Conservation (phyloP, 2,888 invertebrate species). For the Leptopterna dolabrata region DNA sequence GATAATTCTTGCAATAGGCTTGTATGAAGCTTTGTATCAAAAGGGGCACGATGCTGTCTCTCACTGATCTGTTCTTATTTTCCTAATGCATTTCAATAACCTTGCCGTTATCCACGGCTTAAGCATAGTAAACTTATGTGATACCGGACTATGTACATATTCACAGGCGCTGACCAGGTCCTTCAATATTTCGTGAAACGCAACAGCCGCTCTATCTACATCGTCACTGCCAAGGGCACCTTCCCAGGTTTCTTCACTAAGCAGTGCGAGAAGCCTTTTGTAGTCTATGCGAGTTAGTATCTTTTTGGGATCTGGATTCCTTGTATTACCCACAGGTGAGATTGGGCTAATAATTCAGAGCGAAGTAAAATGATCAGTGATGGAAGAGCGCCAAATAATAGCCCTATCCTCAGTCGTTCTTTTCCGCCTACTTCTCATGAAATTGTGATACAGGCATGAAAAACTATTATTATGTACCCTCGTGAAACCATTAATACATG, state of each 20-base stretch:
- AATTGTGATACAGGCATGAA: background rate
- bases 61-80: conserved; percentile 1
- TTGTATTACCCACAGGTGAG: background rate
- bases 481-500: background rate
- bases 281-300: too few species aligned
- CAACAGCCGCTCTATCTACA: too few species aligned
- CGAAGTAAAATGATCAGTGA: conserved; percentile 1
- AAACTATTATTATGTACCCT: background rate
- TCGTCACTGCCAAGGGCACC: too few species aligned
- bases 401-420: background rate
- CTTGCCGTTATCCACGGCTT: conserved; percentile 10
- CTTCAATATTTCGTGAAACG: too few species aligned
- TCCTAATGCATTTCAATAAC: background rate
- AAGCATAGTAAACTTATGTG: background rate
- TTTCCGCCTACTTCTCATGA: background rate
- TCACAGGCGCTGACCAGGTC: too few species aligned
- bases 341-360: background rate
- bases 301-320: too few species aligned
- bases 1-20: background rate
- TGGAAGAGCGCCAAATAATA: conserved; percentile 17
- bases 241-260: too few species aligned
- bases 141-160: background rate
- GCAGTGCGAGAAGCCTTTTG: too few species aligned
- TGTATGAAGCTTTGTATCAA: background rate
- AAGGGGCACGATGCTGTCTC: background rate